A percentile compares a stretch with the other conserved stretches of the same genome.
These are phyloP conservation scores for Saxidomus purpurata DNA, from an alignment of 1,140 invertebrate genomes.

Conservation along the genomic window DNA sequence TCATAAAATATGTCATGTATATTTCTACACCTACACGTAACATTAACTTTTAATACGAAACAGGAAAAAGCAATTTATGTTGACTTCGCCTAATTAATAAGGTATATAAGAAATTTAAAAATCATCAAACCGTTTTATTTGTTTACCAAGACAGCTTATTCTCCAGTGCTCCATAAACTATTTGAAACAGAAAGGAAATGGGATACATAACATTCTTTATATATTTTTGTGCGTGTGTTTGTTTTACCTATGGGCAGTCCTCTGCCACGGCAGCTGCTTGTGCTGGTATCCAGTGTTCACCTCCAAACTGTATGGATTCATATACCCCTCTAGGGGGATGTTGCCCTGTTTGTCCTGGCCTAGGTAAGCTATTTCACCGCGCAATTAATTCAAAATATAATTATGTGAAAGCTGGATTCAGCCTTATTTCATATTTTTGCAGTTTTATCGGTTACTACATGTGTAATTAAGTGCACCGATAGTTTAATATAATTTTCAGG, in stretches of 20 bases:
- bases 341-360: not conserved
- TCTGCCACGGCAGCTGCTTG: not conserved
- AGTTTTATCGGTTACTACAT: no score
- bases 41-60: not conserved
- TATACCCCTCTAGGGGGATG: not conserved
- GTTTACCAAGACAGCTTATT: not conserved
- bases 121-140: not conserved
- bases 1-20: not conserved
- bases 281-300: not conserved
- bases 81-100: not conserved
- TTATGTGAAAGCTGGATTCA: slow-evolving; percentile 63
- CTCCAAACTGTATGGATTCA: not conserved
- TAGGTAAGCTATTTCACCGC: not conserved
- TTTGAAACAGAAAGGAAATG: not conserved
- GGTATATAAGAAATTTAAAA: not conserved
- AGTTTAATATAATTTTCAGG: no score
- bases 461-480: no score
- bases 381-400: slow-evolving; percentile 66
- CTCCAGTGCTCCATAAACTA: not conserved
- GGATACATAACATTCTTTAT: not conserved
- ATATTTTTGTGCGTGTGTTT: not conserved
- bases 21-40: not conserved
- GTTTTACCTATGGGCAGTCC: not conserved
- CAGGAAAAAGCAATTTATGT: not conserved
- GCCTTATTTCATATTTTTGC: no score